Percentiles rank a stretch among this genome's conserved stretches.
Evolutionary conservation across 1,140 invertebrate genomes (phyloP).

Genomic region (Musca vetustissima): DNA sequence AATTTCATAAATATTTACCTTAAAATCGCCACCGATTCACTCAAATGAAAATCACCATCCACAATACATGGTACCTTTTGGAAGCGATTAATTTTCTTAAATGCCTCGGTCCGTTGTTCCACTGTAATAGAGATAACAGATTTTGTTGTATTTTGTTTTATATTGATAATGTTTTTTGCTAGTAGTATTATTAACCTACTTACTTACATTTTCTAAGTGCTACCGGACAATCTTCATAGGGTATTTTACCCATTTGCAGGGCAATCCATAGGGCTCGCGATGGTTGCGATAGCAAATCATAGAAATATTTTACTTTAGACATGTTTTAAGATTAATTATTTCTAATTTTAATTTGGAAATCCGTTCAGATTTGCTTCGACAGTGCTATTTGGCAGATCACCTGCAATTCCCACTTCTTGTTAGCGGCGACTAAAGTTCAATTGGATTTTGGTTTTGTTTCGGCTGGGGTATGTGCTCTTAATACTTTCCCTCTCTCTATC

Average conservation of each 20-base stretch:
- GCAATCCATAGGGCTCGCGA: constrained; percentile 71
- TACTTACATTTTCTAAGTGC: constrained; percentile 63
- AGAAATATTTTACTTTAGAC: constrained; percentile 65
- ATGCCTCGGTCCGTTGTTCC: constrained; percentile 73
- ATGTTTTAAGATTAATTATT: too few relatives aligned
- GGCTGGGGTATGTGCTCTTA: too few relatives aligned
- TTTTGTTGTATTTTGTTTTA: too few relatives aligned
- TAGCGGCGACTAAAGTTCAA: too few relatives aligned
- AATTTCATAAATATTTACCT: constrained; percentile 31
- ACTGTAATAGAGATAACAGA: constrained; percentile 54
- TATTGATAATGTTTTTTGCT: too few relatives aligned
- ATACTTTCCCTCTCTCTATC: too few relatives aligned
- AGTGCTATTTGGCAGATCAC: too few relatives aligned
- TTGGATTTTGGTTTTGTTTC: too few relatives aligned
- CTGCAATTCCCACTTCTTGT: too few relatives aligned
- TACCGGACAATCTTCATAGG: constrained; percentile 62
- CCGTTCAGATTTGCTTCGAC: too few relatives aligned
- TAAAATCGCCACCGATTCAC: constrained; percentile 74
- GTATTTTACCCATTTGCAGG: constrained; percentile 64
- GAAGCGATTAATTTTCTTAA: constrained; percentile 71
- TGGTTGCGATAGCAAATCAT: constrained; percentile 76
- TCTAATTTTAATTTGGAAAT: too few relatives aligned
- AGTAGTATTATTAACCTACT: too few relatives aligned
- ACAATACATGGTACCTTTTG: constrained; percentile 75
- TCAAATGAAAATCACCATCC: constrained; percentile 75